These are phyloP conservation scores for Cuniculus paca DNA, from an alignment of 2,797 vertebrate genomes.

Conservation along the genomic window DNA sequence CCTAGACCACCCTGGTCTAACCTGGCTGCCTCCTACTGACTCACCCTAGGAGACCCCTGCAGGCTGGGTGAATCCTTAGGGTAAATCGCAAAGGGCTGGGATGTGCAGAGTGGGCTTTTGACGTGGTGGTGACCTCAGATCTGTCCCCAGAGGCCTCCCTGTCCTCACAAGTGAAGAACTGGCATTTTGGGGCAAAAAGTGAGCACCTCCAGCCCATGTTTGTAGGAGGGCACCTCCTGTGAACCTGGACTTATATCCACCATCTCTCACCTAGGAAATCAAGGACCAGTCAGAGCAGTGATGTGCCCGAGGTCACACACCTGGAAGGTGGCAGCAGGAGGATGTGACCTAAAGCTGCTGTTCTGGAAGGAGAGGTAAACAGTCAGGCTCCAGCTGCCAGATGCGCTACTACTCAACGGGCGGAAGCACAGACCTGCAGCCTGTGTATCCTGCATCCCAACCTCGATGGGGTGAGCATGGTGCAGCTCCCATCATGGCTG, in stretches of 20 bases:
- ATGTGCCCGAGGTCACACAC: not conserved
- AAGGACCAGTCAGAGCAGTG: not conserved
- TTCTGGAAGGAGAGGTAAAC: not conserved
- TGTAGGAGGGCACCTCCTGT: not conserved
- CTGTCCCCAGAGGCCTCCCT: not conserved
- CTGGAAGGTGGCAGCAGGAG: not conserved
- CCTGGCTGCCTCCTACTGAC: not conserved
- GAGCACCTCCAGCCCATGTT: not conserved
- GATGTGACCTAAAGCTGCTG: not conserved
- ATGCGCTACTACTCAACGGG: accelerated
- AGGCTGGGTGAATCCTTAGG: not conserved
- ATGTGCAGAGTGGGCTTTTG: not conserved
- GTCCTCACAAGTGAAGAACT: not conserved
- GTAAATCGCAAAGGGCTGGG: not conserved
- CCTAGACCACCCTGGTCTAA: not conserved
- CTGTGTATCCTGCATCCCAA: accelerated
- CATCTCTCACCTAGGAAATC: not conserved
- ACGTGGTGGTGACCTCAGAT: not conserved
- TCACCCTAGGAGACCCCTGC: not conserved
- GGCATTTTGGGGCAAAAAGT: not conserved
- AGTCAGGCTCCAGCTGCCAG: not conserved
- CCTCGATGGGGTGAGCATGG: not conserved
- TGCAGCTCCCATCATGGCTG: not conserved
- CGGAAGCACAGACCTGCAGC: not conserved
- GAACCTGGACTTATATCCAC: not conserved